Evolutionary conservation across 2,113 vertebrate species (phyloP).

Genomic region (Bufo gargarizans): DNA sequence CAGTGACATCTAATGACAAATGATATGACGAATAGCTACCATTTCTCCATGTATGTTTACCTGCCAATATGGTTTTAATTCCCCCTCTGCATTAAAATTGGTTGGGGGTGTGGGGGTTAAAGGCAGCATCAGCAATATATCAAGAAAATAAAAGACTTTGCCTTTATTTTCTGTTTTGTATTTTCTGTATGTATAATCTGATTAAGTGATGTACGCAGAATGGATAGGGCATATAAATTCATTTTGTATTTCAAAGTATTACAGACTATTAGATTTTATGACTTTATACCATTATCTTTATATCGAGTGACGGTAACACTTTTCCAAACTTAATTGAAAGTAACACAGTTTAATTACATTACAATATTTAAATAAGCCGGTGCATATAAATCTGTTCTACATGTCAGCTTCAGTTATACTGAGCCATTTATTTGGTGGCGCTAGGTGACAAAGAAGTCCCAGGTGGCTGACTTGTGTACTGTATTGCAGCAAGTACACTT

Average conservation of each 20-base stretch:
- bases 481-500: constrained; percentile 19
- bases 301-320: background rate
- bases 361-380: constrained; percentile 1
- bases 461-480: background rate
- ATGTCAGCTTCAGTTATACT: constrained; percentile 18
- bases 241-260: background rate
- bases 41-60: background rate
- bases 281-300: background rate
- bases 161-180: no score
- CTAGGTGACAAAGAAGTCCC: constrained; percentile 12
- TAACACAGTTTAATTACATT: constrained; percentile 37
- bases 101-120: background rate
- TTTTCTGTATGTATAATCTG: background rate
- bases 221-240: background rate
- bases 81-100: background rate
- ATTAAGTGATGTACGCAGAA: background rate
- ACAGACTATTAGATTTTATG: background rate
- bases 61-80: background rate
- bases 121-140: background rate
- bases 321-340: background rate
- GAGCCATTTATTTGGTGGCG: constrained; percentile 22
- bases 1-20: background rate
- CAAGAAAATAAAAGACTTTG: no score
- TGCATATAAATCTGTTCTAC: constrained; percentile 23
- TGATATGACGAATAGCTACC: background rate